Evolutionary conservation across 2,797 vertebrate species (phyloP).

Genomic region (Pangasius sanitwongsei): DNA sequence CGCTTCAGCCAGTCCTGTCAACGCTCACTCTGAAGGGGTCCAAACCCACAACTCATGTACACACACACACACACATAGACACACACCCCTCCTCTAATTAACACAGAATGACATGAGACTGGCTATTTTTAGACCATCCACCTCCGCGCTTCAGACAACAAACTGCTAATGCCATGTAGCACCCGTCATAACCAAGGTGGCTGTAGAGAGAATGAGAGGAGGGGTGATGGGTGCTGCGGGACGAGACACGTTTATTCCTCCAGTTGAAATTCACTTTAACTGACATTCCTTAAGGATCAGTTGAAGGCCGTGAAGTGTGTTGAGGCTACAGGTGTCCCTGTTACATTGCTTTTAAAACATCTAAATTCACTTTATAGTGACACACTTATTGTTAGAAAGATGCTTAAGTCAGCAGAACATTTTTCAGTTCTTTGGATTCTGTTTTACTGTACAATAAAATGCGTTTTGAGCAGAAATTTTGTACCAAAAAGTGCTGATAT

Average conservation of each 20-base stretch:
- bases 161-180: slow-evolving; percentile 32
- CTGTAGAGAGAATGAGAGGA: slow-evolving; percentile 3
- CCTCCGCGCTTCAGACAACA: slow-evolving; percentile 44
- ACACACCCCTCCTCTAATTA: slow-evolving; percentile 62
- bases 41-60: slow-evolving; percentile 30
- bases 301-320: background rate
- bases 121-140: slow-evolving; percentile 58
- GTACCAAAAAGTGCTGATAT: slow-evolving; percentile 10
- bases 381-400: background rate
- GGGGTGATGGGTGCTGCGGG: background rate
- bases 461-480: background rate
- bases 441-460: background rate
- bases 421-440: background rate
- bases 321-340: background rate
- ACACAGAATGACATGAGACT: slow-evolving; percentile 60
- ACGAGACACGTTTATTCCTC: background rate
- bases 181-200: slow-evolving; percentile 56
- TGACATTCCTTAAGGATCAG: slow-evolving; percentile 10
- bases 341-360: background rate
- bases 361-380: background rate
- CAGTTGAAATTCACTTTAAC: slow-evolving; percentile 9
- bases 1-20: slow-evolving; percentile 54
- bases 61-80: slow-evolving; percentile 39
- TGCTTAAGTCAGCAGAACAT: background rate
- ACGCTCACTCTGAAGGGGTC: slow-evolving; percentile 42